phyloP scores from a whole-genome alignment of 2,888 invertebrate species.

The Kryphioiulus occultus region DNA sequence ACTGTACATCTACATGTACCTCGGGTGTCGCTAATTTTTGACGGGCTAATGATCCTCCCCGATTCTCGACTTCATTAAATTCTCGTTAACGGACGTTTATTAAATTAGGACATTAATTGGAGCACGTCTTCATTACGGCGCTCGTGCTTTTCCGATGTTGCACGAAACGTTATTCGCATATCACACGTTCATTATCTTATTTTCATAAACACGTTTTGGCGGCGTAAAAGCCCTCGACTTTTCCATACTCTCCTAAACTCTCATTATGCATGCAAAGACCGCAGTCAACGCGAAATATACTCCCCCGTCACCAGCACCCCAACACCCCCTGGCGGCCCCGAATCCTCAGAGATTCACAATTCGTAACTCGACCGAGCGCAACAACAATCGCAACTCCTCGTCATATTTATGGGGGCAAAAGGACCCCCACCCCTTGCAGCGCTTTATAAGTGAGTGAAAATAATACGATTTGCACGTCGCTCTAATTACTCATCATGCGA shows the following conservation, averaged over 20 bases:
- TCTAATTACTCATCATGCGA: conserved; percentile 2
- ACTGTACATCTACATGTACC: too few relatives aligned
- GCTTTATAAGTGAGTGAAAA: neutral
- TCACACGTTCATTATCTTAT: conserved; percentile 16
- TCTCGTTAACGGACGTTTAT: conserved; percentile 21
- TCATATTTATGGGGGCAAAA: neutral
- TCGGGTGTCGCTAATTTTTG: neutral
- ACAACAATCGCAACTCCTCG: neutral
- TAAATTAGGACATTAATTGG: conserved; percentile 1
- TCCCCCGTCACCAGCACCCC: neutral
- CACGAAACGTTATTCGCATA: neutral
- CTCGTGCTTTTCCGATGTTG: neutral
- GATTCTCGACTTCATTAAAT: conserved; percentile 31
- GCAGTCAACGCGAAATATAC: too few relatives aligned
- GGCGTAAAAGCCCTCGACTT: neutral
- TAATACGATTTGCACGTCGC: conserved; percentile 25
- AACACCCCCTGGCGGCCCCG: neutral
- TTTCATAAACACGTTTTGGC: neutral
- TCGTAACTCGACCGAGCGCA: neutral
- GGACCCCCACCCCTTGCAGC: neutral
- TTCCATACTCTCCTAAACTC: neutral
- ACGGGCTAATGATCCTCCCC: neutral
- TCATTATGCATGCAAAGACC: neutral
- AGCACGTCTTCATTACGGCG: conserved; percentile 25
- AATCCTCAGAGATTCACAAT: neutral